Evolutionary conservation across 2,113 vertebrate genomes (phyloP).

Genomic region (Cisticola juncidis): DNA sequence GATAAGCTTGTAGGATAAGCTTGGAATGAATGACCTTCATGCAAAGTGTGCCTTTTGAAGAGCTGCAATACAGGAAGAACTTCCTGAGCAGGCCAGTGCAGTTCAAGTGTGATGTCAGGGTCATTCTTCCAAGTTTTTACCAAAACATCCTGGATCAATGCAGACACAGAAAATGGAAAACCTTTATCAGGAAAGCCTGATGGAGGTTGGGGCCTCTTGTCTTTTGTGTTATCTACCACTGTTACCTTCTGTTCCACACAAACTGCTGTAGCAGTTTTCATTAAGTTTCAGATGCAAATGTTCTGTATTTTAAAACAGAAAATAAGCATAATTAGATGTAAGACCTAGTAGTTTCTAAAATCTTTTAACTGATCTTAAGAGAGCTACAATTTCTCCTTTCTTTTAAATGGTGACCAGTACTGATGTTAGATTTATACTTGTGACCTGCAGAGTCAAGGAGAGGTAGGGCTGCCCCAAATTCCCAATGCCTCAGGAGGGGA

Average conservation of each 20-base stretch:
- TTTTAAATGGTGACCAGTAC: not conserved
- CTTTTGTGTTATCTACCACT: not conserved
- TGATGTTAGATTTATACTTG: not conserved
- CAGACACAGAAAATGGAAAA: not conserved
- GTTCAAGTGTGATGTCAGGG: not conserved
- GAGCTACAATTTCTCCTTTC: not conserved
- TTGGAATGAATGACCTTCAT: not conserved
- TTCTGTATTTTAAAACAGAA: not conserved
- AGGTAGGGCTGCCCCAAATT: not conserved
- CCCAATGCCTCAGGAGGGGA: not conserved
- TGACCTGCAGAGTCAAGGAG: not conserved
- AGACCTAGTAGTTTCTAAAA: not conserved
- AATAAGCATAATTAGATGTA: not conserved
- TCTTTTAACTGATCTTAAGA: not conserved
- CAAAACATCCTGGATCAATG: constrained; percentile 51
- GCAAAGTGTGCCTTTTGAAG: not conserved
- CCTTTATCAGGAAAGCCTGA: not conserved
- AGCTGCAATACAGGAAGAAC: not conserved
- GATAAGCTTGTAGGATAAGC: too few relatives aligned
- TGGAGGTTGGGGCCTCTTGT: not conserved
- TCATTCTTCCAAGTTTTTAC: not conserved
- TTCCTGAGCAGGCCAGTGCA: not conserved
- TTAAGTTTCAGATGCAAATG: not conserved
- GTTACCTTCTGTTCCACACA: not conserved
- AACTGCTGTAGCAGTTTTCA: not conserved